A percentile compares a stretch with the other conserved stretches of the same genome.
Conservation (phyloP, 2,888 invertebrate species). For the Ennomos erosarius region DNA sequence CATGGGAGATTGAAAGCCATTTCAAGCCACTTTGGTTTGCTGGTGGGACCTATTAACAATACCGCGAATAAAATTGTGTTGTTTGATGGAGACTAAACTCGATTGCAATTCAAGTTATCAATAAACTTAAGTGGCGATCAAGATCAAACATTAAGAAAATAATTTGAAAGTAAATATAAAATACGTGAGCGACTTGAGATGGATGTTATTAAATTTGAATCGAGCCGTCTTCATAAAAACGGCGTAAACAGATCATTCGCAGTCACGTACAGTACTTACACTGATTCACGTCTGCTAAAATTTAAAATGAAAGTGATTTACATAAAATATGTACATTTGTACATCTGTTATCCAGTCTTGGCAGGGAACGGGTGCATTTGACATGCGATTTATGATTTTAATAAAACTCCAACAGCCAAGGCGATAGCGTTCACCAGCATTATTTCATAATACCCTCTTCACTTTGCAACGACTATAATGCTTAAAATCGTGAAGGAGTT, state of each 20-base stretch:
- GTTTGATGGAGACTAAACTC: no score
- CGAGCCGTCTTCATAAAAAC: conserved; percentile 24
- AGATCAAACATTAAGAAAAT: no score
- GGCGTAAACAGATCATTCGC: conserved; percentile 26
- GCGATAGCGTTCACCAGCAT: conserved; percentile 69
- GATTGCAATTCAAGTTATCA: no score
- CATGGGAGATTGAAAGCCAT: conserved; percentile 28
- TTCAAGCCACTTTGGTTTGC: conserved; percentile 28
- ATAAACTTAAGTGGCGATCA: no score
- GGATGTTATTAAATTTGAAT: conserved; percentile 27
- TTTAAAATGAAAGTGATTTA: conserved; percentile 64
- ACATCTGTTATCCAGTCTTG: conserved; percentile 72
- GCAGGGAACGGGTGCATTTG: conserved; percentile 78
- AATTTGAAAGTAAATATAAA: conserved; percentile 2
- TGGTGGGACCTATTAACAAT: conserved; percentile 23
- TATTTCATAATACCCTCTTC: conserved; percentile 63
- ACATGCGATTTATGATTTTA: conserved; percentile 83
- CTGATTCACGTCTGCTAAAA: conserved; percentile 51
- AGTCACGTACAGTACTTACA: conserved; percentile 44
- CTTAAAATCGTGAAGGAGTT: conserved; percentile 22
- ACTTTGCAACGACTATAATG: conserved; percentile 42
- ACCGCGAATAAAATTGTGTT: background rate
- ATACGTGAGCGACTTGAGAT: conserved; percentile 12
- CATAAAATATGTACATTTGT: conserved; percentile 68
- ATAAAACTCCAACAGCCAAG: conserved; percentile 72